Evolutionary conservation across 1,140 invertebrate genomes (phyloP), one percentile per base, ranked within the genome.

Genomic region (Cryptotermes secundus): DNA sequence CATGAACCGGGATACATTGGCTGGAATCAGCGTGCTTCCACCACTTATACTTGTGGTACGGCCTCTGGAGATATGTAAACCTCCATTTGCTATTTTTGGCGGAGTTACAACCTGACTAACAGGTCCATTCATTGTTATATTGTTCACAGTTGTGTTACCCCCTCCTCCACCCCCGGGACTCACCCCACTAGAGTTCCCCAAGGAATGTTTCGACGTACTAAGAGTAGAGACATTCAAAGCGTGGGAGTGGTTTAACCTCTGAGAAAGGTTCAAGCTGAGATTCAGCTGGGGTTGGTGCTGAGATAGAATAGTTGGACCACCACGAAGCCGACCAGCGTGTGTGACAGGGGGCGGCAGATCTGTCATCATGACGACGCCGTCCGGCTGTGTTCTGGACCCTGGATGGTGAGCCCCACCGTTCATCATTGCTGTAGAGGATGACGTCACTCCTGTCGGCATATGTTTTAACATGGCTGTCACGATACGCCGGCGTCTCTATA

Each of bases 211-310:
- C 2, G 94, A 94, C 19, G 90, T 90, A 83, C 90, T 92, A 36
- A 95, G 89, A 6, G 94, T 93, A 42, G 94, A 94, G 34, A 95
- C 92, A 89, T 95, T 95, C 65, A 95, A 90, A 9, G 93, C 91
- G 84, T 93, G 92, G 83, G 89, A 85, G 79, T 90, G 89, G 3
- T 79, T 36, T 22, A 42, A 26, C 26, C n/a, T 79, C 19, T 80
- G n/a, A 31, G 79, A 34, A 36, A 72, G 59, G 53, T 34, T 34
- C 65, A 65, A 31, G 24, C n/a, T 31, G 22, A 36, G 35, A 10
- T 35, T 45, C 83, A 34, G 83, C 80, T 81, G 83, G 7, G 31
- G 83, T 26, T 45, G 82, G 53, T 53, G 38, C 14, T 35, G 49
- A 34, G 53, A 31, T 14, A 59, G 6, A 34, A 42, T 53, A 22